phyloP scores from a whole-genome alignment of 92 coral and sea anemone genomes.

The Isaurus tuberculatus region DNA sequence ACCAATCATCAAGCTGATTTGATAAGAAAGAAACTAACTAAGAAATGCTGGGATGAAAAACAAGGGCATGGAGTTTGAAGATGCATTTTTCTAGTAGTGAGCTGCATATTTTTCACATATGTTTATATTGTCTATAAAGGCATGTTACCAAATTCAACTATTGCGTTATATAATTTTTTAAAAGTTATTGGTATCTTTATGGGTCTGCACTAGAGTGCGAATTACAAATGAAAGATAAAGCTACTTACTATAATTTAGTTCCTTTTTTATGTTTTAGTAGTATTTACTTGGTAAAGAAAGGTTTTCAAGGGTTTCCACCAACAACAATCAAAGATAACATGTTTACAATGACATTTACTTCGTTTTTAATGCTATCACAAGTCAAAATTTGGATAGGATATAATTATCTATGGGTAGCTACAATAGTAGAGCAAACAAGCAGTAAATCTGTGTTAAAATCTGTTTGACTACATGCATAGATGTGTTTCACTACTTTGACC shows the following conservation, averaged over 20 bases:
- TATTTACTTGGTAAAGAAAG: slow-evolving; percentile 35
- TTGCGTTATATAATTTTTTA: slow-evolving; percentile 21
- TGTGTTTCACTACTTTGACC: slow-evolving; percentile 44
- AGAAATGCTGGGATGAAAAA: slow-evolving; percentile 26
- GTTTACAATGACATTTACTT: slow-evolving; percentile 5
- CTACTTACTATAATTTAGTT: neutral
- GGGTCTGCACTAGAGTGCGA: slow-evolving; percentile 21
- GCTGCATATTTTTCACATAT: slow-evolving; percentile 6
- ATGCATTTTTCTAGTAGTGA: slow-evolving; percentile 9
- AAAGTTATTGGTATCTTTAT: slow-evolving; percentile 14
- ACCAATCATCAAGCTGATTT: slow-evolving; percentile 22
- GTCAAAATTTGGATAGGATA: slow-evolving; percentile 10
- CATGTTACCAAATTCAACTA: slow-evolving; percentile 23
- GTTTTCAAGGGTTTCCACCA: slow-evolving; percentile 37
- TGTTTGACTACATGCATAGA: slow-evolving; percentile 36
- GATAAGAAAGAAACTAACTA: slow-evolving; percentile 17
- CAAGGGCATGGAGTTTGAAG: slow-evolving; percentile 2
- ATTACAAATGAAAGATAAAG: slow-evolving; percentile 19
- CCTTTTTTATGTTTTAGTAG: slow-evolving; percentile 33
- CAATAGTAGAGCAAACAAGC: slow-evolving; percentile 43
- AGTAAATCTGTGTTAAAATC: slow-evolving; percentile 42
- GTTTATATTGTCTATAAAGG: neutral
- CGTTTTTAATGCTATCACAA: slow-evolving; percentile 1
- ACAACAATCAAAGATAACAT: slow-evolving; percentile 9
- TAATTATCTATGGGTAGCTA: slow-evolving; percentile 2